phyloP scores from a whole-genome alignment of 2,113 vertebrate species.

The Rostratula benghalensis region DNA sequence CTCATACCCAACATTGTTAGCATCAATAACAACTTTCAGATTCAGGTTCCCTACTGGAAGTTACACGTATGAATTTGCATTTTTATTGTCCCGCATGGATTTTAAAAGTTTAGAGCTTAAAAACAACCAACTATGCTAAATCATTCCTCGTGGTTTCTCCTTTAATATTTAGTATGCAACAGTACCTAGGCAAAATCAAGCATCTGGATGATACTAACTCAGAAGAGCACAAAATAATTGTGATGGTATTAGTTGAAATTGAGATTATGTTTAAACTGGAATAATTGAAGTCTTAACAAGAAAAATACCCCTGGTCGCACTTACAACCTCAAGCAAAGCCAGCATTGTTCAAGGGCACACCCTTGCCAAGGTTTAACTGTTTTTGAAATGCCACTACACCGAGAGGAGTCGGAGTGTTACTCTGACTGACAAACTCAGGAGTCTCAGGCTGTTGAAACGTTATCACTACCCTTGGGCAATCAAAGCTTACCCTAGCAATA shows the following conservation, averaged over 20 bases:
- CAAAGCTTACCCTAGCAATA: not conserved
- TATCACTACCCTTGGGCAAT: not conserved
- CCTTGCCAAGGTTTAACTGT: not conserved
- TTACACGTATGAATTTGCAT: not conserved
- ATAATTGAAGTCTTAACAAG: not conserved
- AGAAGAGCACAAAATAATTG: not conserved
- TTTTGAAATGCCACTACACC: not conserved
- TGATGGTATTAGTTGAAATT: not conserved
- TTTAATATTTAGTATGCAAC: not conserved
- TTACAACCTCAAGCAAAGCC: not conserved
- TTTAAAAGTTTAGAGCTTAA: conserved; percentile 19
- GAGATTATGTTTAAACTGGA: not conserved
- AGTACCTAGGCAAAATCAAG: not conserved
- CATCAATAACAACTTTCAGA: not conserved
- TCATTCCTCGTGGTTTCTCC: not conserved
- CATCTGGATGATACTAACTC: not conserved
- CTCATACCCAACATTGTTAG: not conserved
- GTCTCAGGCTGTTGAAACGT: not conserved
- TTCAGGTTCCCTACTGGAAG: not conserved
- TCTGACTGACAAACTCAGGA: not conserved
- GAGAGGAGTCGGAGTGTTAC: not conserved
- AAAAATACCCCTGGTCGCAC: not conserved
- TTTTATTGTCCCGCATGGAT: not conserved
- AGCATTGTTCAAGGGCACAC: not conserved
- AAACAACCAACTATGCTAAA: not conserved